These are phyloP conservation scores for Axis porcinus DNA, from an alignment of 2,113 vertebrate genomes.

Conservation along the genomic window DNA sequence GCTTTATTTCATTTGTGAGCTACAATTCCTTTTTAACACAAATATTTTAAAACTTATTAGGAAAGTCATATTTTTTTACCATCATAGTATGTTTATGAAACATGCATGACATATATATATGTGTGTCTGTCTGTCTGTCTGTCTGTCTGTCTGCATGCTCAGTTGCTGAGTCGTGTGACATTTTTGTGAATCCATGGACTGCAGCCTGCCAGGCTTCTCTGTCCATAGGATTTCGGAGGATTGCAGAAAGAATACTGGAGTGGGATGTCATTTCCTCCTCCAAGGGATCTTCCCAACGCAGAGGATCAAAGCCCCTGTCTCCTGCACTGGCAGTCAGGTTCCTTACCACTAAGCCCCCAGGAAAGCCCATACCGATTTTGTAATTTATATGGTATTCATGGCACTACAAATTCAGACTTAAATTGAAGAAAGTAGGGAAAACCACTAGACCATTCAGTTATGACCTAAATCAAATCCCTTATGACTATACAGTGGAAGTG, in stretches of 20 bases:
- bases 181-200: neutral
- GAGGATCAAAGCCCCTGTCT: accelerated
- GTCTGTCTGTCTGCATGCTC: neutral
- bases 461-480: too few relatives aligned
- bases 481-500: too few relatives aligned
- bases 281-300: neutral
- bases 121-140: too few relatives aligned
- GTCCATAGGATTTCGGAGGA: neutral
- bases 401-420: neutral
- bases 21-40: neutral
- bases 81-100: neutral
- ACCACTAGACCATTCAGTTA: too few relatives aligned
- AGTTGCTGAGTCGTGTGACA: neutral
- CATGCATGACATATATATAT: too few relatives aligned
- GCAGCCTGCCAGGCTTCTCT: accelerated
- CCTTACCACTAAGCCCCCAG: neutral
- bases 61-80: neutral
- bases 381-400: neutral
- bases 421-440: too few relatives aligned
- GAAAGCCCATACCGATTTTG: neutral
- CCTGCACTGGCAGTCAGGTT: accelerated
- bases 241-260: neutral
- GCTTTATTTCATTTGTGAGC: neutral
- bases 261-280: neutral
- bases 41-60: neutral